Evolutionary conservation across 1,140 invertebrate genomes (phyloP).

Genomic region (Mya arenaria): DNA sequence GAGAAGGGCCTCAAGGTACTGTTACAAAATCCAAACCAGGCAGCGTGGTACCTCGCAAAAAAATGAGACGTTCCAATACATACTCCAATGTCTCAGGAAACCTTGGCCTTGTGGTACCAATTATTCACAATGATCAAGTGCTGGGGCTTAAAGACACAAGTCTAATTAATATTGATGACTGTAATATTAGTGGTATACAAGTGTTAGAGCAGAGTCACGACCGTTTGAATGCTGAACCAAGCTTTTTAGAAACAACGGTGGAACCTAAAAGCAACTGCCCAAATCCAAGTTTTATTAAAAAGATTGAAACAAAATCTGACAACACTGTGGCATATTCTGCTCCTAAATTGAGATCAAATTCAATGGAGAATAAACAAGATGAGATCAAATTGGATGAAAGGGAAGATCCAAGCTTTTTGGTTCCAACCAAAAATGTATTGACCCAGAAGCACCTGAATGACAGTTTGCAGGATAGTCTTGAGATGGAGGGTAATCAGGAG

Average conservation of each 20-base stretch:
- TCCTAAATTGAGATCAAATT: too few species aligned
- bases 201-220: background rate
- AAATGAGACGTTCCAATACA: conserved; percentile 49
- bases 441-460: conserved; percentile 3
- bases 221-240: background rate
- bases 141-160: conserved; percentile 42
- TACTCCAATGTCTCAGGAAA: conserved; percentile 45
- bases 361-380: too few species aligned
- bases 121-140: conserved; percentile 35
- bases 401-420: conserved; percentile 6
- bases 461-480: conserved; percentile 36
- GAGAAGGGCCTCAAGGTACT: conserved; percentile 8
- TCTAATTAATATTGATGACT: conserved; percentile 25
- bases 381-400: too few species aligned
- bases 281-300: conserved; percentile 35
- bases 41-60: conserved; percentile 6
- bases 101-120: conserved; percentile 42
- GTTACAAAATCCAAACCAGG: conserved; percentile 20
- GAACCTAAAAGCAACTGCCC: background rate
- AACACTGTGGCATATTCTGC: too few species aligned
- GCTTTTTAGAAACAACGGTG: background rate
- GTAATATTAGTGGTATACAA: conserved; percentile 38
- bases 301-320: background rate
- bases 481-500: background rate
- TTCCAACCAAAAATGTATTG: background rate